Evolutionary conservation across 2,113 vertebrate genomes (phyloP).

Genomic region (Hippocampus guttulatus): DNA sequence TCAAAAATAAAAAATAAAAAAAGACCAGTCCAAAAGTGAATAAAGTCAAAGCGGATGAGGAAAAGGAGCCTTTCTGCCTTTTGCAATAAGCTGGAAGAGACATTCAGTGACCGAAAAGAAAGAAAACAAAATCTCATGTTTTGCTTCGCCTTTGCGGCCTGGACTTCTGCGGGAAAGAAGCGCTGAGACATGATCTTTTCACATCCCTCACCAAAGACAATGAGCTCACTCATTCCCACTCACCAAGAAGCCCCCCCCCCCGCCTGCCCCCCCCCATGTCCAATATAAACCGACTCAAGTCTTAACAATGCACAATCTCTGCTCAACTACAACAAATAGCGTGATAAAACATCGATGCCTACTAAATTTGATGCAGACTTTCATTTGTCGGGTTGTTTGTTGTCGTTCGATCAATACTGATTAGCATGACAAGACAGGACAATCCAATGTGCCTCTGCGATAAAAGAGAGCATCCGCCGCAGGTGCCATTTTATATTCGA

Average conservation of each 20-base stretch:
- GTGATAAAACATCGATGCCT: not conserved
- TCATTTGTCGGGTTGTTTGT: no score
- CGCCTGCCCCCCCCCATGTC: slow-evolving; percentile 1
- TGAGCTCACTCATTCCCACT: slow-evolving; percentile 27
- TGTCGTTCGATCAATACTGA: not conserved
- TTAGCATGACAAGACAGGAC: slow-evolving; percentile 1
- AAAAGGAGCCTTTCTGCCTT: no score
- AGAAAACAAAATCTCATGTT: no score
- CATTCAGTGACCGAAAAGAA: no score
- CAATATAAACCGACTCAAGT: slow-evolving; percentile 40
- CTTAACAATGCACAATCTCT: slow-evolving; percentile 1
- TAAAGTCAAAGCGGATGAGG: no score
- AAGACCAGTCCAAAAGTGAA: no score
- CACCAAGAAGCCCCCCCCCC: slow-evolving; percentile 14
- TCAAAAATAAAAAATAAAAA: no score
- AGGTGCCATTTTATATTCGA: slow-evolving; percentile 27
- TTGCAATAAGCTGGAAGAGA: no score
- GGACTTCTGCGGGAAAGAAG: no score
- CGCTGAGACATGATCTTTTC: no score
- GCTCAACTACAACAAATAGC: not conserved
- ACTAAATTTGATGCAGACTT: not conserved
- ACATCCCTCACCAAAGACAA: slow-evolving; percentile 12
- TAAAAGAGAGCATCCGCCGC: slow-evolving; percentile 18
- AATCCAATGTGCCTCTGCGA: not conserved
- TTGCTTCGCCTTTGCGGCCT: no score